Evolutionary conservation across 2,888 invertebrate species (phyloP), one percentile per base, ranked within the genome.

Genomic region (Sinodicranocentrus sp.): DNA sequence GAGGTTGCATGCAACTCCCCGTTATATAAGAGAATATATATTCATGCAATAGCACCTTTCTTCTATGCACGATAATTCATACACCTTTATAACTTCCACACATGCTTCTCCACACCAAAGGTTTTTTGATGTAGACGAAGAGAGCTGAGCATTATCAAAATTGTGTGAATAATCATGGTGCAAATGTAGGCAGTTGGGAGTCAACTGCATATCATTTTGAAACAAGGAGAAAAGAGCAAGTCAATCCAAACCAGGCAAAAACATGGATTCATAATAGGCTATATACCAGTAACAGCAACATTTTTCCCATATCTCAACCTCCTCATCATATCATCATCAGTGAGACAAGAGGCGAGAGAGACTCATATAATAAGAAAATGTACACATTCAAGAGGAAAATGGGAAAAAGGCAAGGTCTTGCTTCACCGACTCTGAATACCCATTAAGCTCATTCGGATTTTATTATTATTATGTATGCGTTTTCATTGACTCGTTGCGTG

Each of bases 341-440:
- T n/a, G 54, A 15, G 54, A 15, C 5, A 15, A 52, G 5, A 52
- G 17, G 54, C 5, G 17, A 17, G 54, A n/a, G 5, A 52, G 17
- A 17, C n/a, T 5, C 5, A n/a, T 52, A 68, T 63, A 26, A 75
- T 44, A 63, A 44, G 61, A n/a, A n/a, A n/a, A n/a, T n/a, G n/a
- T n/a, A n/a, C n/a, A n/a, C n/a, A n/a, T n/a, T n/a, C n/a, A n/a
- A n/a, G n/a, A n/a, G n/a, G n/a, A n/a, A n/a, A n/a, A n/a, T n/a
- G 44, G 28, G 48, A 71, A 71, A 70, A 71, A 78, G 71, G 78
- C 52, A 70, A 78, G 48, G 78, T 71, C 39, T 71, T 78, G 78
- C 78, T 78, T 78, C 54, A 78, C 78, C 71, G 63, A 78, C 70
- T 78, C 63, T 63, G 78, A 78, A 71, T 71, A 78, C 59, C 44